Base-by-base conservation (phyloP, 2,797 vertebrate species). In the Chelon labrosus region DNA sequence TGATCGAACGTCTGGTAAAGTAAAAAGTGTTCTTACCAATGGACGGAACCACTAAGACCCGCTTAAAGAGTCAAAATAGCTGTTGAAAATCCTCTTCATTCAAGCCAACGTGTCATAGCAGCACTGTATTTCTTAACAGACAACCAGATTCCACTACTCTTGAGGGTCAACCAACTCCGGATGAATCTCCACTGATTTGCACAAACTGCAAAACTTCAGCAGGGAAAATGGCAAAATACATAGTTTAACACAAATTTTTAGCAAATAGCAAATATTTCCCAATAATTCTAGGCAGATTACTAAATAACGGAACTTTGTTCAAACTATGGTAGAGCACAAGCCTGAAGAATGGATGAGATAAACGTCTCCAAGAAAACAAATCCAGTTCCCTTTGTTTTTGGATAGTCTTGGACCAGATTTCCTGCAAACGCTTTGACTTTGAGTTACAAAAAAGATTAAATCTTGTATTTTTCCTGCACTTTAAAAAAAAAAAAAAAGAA, bases 1-100 rank as follows among this genome's bases (percentile, higher is more conserved):
- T 50, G 20, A 67, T 7, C 47, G 73, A 80, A 73, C 38, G 44
- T 37, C 16, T 52, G 44, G 54, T n/a, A 39, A 44, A 65, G 17
- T 19, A 58, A 67, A 67, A 1, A 17, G 57, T 1, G 9, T 44
- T 44, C 1, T 20, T 47, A 47, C 42, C 35, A 55, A 39, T 50
- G 13, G 10, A 25, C 42, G 42, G 14, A 58, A 14, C 16, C 11
- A 22, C 20, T 58, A 12, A 46, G 2, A 10, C 16, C 44, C 35
- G 20, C 10, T 20, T 38, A 20, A 20, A 7, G 6, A 51, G 9
- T 27, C 5, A 31, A 39, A 25, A 8, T 3, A 61, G 27, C 25
- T 31, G 27, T 16, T 61, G 44, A 59, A 58, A 64, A 20, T 25
- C 4, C 1, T 53, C 2, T 8, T 60, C 19, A 9, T 47, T 38